Percentiles rank a stretch among this genome's conserved stretches.
Conservation (phyloP, 2,888 invertebrate species). For the Hirtodrosophila histrioides region DNA sequence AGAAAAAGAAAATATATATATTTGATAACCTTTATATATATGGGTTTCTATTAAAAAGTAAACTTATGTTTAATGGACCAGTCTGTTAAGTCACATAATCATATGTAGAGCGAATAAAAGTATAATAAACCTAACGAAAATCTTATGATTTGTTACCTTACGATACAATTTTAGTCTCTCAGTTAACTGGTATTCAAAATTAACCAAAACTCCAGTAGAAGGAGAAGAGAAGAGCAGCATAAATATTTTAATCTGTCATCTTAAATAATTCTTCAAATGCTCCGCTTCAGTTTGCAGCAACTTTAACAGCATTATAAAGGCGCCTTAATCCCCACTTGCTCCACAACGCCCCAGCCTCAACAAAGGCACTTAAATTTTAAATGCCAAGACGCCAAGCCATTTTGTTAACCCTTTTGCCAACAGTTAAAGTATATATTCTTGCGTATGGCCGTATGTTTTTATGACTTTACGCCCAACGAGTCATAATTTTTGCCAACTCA, state of each 20-base stretch:
- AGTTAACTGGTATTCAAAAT: no score
- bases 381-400: slow-evolving; percentile 48
- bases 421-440: slow-evolving; percentile 3
- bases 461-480: slow-evolving; percentile 60
- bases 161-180: no score
- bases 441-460: slow-evolving; percentile 42
- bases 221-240: no score
- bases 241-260: background rate
- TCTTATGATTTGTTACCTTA: no score
- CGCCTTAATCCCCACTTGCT: slow-evolving; percentile 37
- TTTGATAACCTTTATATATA: no score
- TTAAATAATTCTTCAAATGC: background rate
- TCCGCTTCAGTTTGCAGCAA: background rate
- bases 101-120: no score
- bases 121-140: no score
- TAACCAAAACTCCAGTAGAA: no score
- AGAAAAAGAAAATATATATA: no score
- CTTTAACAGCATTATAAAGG: slow-evolving; percentile 2
- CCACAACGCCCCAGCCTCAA: slow-evolving; percentile 26
- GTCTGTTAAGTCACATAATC: no score
- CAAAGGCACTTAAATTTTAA: slow-evolving; percentile 69
- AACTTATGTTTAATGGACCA: no score
- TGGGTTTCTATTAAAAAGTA: no score
- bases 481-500: slow-evolving; percentile 78
- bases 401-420: slow-evolving; percentile 48